A percentile compares a stretch with the other conserved stretches of the same genome.
Evolutionary conservation across 53 echinoderm and acorn worm species (phyloP).

Genomic region (Pentamera pediparva): DNA sequence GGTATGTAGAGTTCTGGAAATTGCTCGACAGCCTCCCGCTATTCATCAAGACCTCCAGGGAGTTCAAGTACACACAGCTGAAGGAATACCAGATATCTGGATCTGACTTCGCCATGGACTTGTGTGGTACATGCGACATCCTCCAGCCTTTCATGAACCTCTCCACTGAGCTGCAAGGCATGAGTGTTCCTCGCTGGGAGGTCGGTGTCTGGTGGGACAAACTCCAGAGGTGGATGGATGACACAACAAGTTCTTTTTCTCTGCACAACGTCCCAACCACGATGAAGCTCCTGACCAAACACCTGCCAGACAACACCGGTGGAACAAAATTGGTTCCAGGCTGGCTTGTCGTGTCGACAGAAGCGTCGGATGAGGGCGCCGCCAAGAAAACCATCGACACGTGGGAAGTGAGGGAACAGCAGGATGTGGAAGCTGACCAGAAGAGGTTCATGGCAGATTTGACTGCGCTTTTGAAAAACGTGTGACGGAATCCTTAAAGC

Average conservation of each 20-base stretch:
- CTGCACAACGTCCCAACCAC: background rate
- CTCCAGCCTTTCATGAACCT: background rate
- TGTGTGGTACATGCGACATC: background rate
- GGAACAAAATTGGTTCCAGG: background rate
- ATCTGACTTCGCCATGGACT: background rate
- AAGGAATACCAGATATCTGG: constrained; percentile 2
- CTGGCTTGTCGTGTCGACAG: background rate
- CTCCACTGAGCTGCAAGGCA: background rate
- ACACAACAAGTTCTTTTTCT: background rate
- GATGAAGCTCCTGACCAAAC: background rate
- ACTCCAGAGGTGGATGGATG: background rate
- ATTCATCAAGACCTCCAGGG: background rate
- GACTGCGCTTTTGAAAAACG: background rate
- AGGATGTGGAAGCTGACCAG: background rate
- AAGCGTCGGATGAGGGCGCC: background rate
- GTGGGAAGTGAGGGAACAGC: too few species aligned
- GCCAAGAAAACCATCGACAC: background rate
- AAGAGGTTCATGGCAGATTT: background rate
- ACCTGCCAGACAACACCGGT: background rate
- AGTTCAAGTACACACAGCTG: background rate
- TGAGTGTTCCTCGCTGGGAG: background rate
- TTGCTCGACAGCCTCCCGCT: background rate
- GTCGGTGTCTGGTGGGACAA: background rate
- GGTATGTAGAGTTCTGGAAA: background rate
- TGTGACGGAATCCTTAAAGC: background rate